Evolutionary conservation across 1,140 invertebrate species (phyloP).

Genomic region (Bombus ignitus): DNA sequence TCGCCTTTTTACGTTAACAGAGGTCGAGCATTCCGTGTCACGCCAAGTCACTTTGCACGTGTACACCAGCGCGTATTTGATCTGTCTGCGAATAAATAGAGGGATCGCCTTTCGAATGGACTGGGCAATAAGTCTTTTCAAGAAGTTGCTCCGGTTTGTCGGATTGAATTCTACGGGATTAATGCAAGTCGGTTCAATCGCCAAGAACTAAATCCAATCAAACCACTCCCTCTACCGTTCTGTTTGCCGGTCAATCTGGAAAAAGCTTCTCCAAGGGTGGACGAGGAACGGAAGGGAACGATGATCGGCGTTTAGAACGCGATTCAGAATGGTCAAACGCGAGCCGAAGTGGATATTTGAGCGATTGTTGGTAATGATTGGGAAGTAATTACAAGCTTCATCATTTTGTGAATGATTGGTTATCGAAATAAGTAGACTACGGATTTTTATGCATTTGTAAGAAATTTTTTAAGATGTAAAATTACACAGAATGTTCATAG

Average conservation of each 20-base stretch:
- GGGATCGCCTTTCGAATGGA: constrained; percentile 1
- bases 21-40: not conserved
- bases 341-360: not conserved
- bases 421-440: not conserved
- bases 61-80: not conserved
- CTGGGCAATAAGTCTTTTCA: constrained; percentile 33
- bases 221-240: constrained; percentile 1
- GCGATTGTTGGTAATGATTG: not conserved
- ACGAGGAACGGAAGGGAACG: not conserved
- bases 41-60: not conserved
- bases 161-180: constrained; percentile 54
- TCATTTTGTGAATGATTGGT: not conserved
- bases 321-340: constrained; percentile 51
- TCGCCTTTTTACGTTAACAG: not conserved
- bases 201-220: constrained; percentile 65
- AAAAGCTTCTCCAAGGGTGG: constrained; percentile 7
- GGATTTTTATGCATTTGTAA: no score
- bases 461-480: no score
- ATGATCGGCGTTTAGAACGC: constrained; percentile 19
- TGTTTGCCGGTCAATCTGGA: constrained; percentile 22
- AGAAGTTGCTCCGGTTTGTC: not conserved
- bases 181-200: constrained; percentile 64
- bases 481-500: no score
- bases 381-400: not conserved
- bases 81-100: not conserved